Conservation (phyloP, 2,113 vertebrate species). For the Dolichotis patagonum region DNA sequence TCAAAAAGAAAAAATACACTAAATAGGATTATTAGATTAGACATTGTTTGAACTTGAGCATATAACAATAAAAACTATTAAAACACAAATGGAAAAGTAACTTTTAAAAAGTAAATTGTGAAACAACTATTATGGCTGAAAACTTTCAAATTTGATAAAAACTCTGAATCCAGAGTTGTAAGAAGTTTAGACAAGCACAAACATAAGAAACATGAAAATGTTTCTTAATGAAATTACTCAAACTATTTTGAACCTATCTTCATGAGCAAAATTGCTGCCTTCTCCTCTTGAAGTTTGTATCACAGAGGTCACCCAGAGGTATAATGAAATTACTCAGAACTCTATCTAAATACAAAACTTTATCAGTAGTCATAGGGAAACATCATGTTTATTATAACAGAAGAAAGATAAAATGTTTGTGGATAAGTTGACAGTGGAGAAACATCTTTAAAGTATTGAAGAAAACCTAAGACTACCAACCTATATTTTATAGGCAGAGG, state of each 20-base stretch:
- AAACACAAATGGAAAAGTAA: background rate
- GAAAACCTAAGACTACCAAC: background rate
- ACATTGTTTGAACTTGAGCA: background rate
- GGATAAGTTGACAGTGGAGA: background rate
- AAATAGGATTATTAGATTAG: background rate
- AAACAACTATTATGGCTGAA: background rate
- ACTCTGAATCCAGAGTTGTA: background rate
- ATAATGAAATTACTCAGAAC: background rate
- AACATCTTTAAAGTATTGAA: background rate
- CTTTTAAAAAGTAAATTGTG: background rate
- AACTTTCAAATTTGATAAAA: background rate
- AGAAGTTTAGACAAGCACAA: background rate
- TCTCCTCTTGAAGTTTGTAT: too few relatives aligned
- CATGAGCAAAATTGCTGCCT: too few relatives aligned
- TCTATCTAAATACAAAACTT: background rate
- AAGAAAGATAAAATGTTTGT: background rate
- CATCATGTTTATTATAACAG: background rate
- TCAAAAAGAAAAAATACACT: background rate
- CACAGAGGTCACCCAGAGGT: too few relatives aligned
- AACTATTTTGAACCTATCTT: background rate
- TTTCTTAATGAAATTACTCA: background rate
- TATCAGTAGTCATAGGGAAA: background rate
- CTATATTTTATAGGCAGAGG: background rate
- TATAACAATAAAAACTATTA: background rate
- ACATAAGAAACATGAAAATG: background rate